Evolutionary conservation across 2,113 vertebrate species (phyloP).

Genomic region (Rhinoderma darwinii): DNA sequence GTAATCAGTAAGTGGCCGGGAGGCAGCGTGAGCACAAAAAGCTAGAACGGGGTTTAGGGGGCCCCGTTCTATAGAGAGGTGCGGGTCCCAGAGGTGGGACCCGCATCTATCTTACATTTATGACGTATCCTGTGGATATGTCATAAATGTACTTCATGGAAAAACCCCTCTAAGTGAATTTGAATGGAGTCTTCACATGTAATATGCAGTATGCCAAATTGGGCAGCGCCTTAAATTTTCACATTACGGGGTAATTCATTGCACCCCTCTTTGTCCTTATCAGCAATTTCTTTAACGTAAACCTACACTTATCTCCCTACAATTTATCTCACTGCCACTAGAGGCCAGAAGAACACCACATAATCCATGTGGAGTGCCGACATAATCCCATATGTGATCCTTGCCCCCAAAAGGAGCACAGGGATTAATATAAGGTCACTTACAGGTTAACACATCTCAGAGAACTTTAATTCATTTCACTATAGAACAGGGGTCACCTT

Average conservation of each 20-base stretch:
- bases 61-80: too few species aligned
- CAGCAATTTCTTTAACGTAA: background rate
- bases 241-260: background rate
- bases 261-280: background rate
- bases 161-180: background rate
- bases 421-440: background rate
- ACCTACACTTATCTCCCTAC: background rate
- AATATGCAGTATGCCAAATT: too few species aligned
- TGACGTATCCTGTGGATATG: too few species aligned
- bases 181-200: background rate
- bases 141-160: too few species aligned
- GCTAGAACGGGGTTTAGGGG: too few species aligned
- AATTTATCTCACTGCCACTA: background rate
- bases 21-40: too few species aligned
- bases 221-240: background rate
- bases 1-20: too few species aligned
- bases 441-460: background rate
- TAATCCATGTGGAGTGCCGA: background rate
- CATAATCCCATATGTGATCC: background rate
- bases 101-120: too few species aligned
- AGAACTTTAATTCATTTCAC: background rate
- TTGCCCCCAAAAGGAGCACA: background rate
- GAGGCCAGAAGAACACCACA: background rate
- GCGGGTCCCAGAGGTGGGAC: too few species aligned
- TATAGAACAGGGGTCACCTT: background rate